Evolutionary conservation across 1,140 invertebrate species (phyloP), one percentile per base, ranked within the genome.

Genomic region (Marisa cornuarietis): DNA sequence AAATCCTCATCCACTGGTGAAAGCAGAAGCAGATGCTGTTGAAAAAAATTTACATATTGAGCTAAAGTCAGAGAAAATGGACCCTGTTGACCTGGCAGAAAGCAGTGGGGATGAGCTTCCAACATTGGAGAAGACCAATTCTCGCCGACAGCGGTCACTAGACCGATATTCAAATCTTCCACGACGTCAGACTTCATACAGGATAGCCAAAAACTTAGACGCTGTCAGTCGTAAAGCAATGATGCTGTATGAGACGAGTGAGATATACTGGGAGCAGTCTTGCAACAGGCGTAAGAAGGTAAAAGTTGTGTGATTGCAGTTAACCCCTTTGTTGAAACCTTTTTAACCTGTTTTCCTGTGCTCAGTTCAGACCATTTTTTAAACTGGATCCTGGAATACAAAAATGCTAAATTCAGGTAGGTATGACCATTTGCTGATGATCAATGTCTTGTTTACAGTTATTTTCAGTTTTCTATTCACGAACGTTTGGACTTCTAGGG

Each of bases 161-260:
- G 82, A 83, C 20, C 71, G 83, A 58, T 86, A 82, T 82, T 82
- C 84, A 61, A 83, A 83, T 24, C 73, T 89, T 7, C 88, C 88
- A 13, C 82, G 80, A 52, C 79, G 88, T 52, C 82, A 86, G 76
- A 84, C 82, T 13, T 86, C 86, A 0, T 86, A 89, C 78, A 71
- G 87, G 31, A 79, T 85, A 4, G 85, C 87, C 22, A 89, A 89
- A 75, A 88, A 88, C 78, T 73, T 89, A 31, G 88, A 89, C 84
- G 88, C 88, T 69, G 82, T 88, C 8, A 89, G 85, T 51, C 76
- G 88, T 20, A 89, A 89, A 80, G 87, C 88, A 4, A 84, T 88
- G 85, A 85, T 87, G 80, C 77, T 86, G 68, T 89, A 88, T 83
- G 87, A 86, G 69, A 85, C 80, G 14, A 88, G 87, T 80, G 87